These are phyloP conservation scores for Anoura caudifer DNA, from an alignment of 2,113 vertebrate genomes.

Conservation along the genomic window DNA sequence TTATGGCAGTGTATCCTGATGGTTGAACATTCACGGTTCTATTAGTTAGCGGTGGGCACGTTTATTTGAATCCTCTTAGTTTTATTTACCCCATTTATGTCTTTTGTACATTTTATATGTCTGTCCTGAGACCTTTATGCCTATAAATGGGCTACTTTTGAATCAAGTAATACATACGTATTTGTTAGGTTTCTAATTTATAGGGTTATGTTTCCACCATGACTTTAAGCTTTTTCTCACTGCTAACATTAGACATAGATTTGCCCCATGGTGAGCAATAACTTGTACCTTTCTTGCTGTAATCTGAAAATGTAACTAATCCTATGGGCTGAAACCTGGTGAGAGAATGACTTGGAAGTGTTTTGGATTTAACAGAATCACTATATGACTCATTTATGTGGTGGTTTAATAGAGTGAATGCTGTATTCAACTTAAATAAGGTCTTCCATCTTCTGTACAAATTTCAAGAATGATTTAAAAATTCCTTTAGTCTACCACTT, in stretches of 20 bases:
- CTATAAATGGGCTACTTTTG: not conserved
- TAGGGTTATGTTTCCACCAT: not conserved
- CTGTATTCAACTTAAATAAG: constrained; percentile 1
- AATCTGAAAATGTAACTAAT: not conserved
- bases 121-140: not conserved
- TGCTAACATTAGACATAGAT: constrained; percentile 19
- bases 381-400: not conserved
- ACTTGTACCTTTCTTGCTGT: not conserved
- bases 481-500: not conserved
- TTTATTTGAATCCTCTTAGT: not conserved
- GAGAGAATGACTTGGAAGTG: not conserved
- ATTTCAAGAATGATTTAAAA: not conserved
- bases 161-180: not conserved
- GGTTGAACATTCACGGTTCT: not conserved
- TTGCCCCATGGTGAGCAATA: not conserved
- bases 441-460: not conserved
- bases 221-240: not conserved
- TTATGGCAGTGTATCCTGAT: not conserved
- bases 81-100: not conserved
- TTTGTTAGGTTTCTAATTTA: constrained; percentile 42
- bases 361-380: not conserved
- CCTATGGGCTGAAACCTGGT: not conserved
- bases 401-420: not conserved
- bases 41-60: not conserved
- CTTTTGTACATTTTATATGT: constrained; percentile 19